Base-by-base conservation (phyloP, 2,113 vertebrate genomes). In the Phylloscopus whistleri region DNA sequence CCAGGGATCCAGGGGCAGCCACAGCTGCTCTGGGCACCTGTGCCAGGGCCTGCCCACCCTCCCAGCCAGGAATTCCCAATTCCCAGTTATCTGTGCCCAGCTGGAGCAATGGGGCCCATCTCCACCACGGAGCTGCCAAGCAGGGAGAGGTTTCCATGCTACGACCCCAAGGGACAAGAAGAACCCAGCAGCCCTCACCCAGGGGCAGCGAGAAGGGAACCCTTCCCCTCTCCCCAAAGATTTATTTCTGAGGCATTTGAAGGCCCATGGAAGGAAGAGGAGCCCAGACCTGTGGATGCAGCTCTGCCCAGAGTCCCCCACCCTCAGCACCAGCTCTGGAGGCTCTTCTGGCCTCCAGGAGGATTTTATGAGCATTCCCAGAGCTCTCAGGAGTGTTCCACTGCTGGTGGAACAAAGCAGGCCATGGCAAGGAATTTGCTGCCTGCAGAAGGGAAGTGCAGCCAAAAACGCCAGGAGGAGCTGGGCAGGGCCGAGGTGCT, bases 221-320 rank as follows among this genome's bases (percentile, higher is more conserved):
- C 19, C 55, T 31, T 31, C 41, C 52, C 52, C 8, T 2, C 6
- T 51, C 75, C 48, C 52, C 1, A 31, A 3, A 18, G 24, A 43
- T 39, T 33, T 5, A 18, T 21, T 30, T 17, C 27, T 0, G 0
- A 53, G n/a, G n/a, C 12, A 16, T 13, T 7, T 16, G 49, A 31
- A 68, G 49, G 41, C 13, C 41, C 41, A 41, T 41, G 41, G 52
- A 39, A 58, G 88, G 44, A 56, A 22, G 48, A 28, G 51, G 53
- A 75, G 44, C 44, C 35, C 51, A 6, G 46, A 7, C 2, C 14
- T 1, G 0, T 4, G 55, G 43, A 8, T 17, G 16, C 48, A 52
- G 78, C 43, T 53, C 70, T 58, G 60, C 23, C 33, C 49, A 24
- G 90, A 0, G 3, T 4, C 12, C 15, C 33, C 48, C 66, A 79